Percentiles rank a stretch among this genome's conserved stretches.
Evolutionary conservation across 2,113 vertebrate genomes (phyloP).

Genomic region (Pygoscelis antarcticus): DNA sequence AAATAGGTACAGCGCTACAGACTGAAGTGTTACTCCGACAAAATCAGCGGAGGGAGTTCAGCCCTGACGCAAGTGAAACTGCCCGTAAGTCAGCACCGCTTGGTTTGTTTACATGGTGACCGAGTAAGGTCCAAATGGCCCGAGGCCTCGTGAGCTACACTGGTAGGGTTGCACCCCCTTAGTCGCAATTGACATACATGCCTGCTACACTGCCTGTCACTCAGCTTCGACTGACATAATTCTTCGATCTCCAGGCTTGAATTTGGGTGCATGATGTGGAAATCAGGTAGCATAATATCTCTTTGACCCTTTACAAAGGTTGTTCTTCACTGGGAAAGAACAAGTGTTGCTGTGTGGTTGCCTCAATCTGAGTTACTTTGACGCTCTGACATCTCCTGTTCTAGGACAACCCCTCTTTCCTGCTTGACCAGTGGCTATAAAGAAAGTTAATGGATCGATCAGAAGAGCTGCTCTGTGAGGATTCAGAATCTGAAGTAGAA

Average conservation of each 20-base stretch:
- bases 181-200: not conserved
- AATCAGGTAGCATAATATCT: not conserved
- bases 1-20: accelerated
- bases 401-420: not conserved
- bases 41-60: not conserved
- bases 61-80: not conserved
- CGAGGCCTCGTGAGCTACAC: not conserved
- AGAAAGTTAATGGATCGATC: not conserved
- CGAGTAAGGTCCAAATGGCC: not conserved
- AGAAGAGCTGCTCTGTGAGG: not conserved
- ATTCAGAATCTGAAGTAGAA: not conserved
- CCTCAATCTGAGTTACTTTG: not conserved
- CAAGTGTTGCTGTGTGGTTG: not conserved
- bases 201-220: not conserved
- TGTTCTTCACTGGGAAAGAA: not conserved
- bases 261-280: not conserved
- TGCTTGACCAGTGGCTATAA: not conserved
- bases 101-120: not conserved
- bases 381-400: not conserved
- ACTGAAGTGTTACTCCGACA: not conserved
- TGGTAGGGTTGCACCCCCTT: not conserved
- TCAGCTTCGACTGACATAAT: not conserved
- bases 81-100: not conserved
- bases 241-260: not conserved
- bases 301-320: not conserved